phyloP scores from a whole-genome alignment of 2,888 invertebrate species.

The Anorthoa munda region DNA sequence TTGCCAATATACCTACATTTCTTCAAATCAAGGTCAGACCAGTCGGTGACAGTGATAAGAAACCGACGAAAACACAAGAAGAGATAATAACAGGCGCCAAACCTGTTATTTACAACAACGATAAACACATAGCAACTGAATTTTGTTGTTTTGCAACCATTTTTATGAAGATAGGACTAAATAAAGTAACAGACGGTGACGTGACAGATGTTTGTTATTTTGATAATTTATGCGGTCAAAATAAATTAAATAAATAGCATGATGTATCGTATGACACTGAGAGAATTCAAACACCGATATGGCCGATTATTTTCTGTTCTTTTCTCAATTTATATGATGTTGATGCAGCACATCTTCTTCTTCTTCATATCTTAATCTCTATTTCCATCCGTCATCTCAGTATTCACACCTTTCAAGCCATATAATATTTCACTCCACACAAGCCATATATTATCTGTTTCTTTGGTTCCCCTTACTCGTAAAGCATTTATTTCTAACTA shows the following conservation, averaged over 20 bases:
- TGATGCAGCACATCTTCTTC: background rate
- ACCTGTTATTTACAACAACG: constrained; percentile 37
- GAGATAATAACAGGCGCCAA: constrained; percentile 44
- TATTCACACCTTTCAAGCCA: background rate
- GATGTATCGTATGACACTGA: background rate
- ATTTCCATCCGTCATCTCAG: background rate
- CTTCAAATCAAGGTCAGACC: constrained; percentile 36
- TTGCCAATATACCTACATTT: constrained; percentile 24
- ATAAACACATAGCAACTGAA: constrained; percentile 52
- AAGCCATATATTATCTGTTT: no score
- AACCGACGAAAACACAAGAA: constrained; percentile 28
- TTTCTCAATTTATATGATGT: background rate
- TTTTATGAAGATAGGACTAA: constrained; percentile 5
- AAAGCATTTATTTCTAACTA: no score
- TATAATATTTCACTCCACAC: background rate
- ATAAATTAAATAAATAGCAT: constrained; percentile 1
- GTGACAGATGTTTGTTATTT: constrained; percentile 9
- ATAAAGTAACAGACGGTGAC: constrained; percentile 26
- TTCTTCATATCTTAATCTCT: background rate
- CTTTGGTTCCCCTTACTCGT: background rate
- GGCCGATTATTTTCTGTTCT: background rate
- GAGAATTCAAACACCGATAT: background rate
- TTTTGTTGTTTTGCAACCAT: constrained; percentile 29
- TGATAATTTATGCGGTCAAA: constrained; percentile 8
- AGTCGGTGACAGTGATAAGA: constrained; percentile 26